phyloP scores from a whole-genome alignment of 2,113 vertebrate genomes.

The Scophthalmus maximus region DNA sequence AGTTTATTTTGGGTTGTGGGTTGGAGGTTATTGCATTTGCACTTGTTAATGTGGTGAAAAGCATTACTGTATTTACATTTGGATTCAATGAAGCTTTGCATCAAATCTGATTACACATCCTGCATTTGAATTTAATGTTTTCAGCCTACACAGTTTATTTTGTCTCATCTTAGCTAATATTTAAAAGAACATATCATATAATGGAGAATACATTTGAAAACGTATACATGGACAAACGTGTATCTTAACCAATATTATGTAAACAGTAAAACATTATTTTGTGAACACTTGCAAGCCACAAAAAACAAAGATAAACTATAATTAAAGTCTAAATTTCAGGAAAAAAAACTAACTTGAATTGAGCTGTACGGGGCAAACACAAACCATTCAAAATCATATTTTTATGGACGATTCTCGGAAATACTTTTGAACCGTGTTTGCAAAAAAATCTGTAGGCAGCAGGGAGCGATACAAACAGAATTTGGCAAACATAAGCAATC shows the following conservation, averaged over 20 bases:
- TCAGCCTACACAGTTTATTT: not conserved
- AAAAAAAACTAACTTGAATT: slow-evolving; percentile 10
- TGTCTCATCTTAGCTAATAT: not conserved
- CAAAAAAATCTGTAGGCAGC: slow-evolving; percentile 8
- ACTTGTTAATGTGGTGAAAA: slow-evolving; percentile 34
- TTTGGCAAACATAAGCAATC: slow-evolving; percentile 49
- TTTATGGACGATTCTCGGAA: slow-evolving; percentile 39
- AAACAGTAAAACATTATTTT: too few species aligned
- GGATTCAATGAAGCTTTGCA: slow-evolving; percentile 19
- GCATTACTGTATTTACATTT: slow-evolving; percentile 30
- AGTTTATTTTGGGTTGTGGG: slow-evolving; percentile 23
- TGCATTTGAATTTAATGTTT: slow-evolving; percentile 2
- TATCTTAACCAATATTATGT: not conserved
- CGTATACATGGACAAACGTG: not conserved
- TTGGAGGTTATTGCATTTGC: slow-evolving; percentile 24
- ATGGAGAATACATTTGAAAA: not conserved
- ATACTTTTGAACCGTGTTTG: slow-evolving; percentile 3
- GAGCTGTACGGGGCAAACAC: slow-evolving; percentile 13
- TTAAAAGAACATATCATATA: not conserved
- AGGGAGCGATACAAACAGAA: slow-evolving; percentile 20
- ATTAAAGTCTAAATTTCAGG: slow-evolving; percentile 13
- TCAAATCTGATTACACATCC: slow-evolving; percentile 4
- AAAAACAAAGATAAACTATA: slow-evolving; percentile 15
- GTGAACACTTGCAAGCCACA: not conserved
- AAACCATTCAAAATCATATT: slow-evolving; percentile 6